A percentile compares a stretch with the other conserved stretches of the same genome.
phyloP scores from a whole-genome alignment of 2,113 vertebrate genomes.

The cattle (Bos taurus) region ARS-UCD2.0 NC_037357.1:27199501-27200000 shows the following conservation, averaged over 20 bases:
- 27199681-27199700: background rate
- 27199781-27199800: background rate
- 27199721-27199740: background rate
- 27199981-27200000: conserved; percentile 5
- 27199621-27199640: background rate
- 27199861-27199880: background rate
- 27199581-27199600: background rate
- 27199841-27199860: background rate
- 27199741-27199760: background rate
- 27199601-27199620: background rate
- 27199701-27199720: background rate
- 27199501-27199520: background rate
- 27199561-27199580: background rate
- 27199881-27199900: background rate
- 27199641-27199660: background rate
- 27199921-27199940: background rate
- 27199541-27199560: background rate
- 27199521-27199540: background rate
- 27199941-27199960: background rate
- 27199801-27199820: conserved; percentile 1
- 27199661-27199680: background rate
- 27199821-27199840: background rate
- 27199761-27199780: background rate
- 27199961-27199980: background rate
- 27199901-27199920: background rate